Evolutionary conservation across 64 coral and sea anemone genomes (phyloP).

Genomic region (Montipora cactus): DNA sequence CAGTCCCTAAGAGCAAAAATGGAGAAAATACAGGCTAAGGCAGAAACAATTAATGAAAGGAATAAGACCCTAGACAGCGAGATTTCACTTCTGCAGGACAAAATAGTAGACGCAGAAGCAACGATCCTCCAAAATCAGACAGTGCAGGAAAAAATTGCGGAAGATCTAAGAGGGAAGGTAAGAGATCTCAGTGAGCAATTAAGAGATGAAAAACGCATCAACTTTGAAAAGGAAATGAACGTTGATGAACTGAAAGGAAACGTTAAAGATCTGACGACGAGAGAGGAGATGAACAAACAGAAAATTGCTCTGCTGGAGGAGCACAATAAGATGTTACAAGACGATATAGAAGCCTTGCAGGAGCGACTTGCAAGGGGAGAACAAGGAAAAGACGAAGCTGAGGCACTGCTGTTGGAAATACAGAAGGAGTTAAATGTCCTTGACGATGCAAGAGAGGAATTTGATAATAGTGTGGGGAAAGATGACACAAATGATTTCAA

Average conservation of each 20-base stretch:
- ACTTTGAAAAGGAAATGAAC: constrained; percentile 27
- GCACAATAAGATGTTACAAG: constrained; percentile 18
- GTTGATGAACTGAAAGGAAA: background rate
- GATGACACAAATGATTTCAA: background rate
- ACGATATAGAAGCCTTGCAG: constrained; percentile 14
- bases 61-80: constrained; percentile 1
- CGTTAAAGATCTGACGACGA: background rate
- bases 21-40: constrained; percentile 20
- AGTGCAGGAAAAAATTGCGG: constrained; percentile 17
- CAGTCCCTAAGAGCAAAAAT: constrained; percentile 12
- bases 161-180: constrained; percentile 40
- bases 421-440: constrained; percentile 9
- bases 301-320: constrained; percentile 51
- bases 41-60: constrained; percentile 19
- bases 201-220: background rate
- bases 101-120: background rate
- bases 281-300: background rate
- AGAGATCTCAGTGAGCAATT: constrained; percentile 2
- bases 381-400: constrained; percentile 25
- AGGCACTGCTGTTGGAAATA: constrained; percentile 24
- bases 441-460: background rate
- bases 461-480: background rate
- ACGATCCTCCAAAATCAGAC: constrained; percentile 32
- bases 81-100: constrained; percentile 24
- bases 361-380: background rate